phyloP scores from a whole-genome alignment of 37 sponge, comb jelly and placozoan genomes.

The Corticium candelabrum region DNA sequence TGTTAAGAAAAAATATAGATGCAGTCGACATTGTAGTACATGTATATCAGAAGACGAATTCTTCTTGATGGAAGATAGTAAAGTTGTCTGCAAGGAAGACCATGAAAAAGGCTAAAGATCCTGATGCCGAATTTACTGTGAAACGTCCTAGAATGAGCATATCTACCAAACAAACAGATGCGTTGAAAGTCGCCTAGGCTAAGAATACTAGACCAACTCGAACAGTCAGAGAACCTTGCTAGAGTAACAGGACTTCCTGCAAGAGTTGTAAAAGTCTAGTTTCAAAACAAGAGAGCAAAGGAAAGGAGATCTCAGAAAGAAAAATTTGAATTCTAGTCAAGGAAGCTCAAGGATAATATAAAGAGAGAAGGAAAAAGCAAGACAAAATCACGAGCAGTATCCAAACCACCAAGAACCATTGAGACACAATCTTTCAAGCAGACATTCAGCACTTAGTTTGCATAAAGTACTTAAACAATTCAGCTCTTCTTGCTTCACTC shows the following conservation, averaged over 20 bases:
- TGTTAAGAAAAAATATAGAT: no score
- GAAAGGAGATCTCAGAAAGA: conserved; percentile 62
- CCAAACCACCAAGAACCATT: no score
- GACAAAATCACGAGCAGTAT: no score
- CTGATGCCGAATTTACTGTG: background rate
- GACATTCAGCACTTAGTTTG: no score
- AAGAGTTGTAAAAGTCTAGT: conserved; percentile 96
- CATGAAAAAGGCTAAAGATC: background rate
- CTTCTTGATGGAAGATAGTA: background rate
- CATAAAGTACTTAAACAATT: no score
- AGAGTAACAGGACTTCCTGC: conserved; percentile 82
- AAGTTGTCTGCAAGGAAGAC: background rate
- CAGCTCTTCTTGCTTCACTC: no score
- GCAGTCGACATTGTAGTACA: no score
- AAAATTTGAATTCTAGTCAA: no score
- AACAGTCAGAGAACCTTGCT: conserved; percentile 72
- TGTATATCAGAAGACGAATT: conserved; percentile 95
- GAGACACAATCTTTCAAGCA: no score
- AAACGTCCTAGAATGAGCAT: background rate
- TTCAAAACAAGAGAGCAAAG: conserved; percentile 88
- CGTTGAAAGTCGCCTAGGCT: conserved; percentile 54
- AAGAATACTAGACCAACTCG: conserved; percentile 76
- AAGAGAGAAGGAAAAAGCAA: no score
- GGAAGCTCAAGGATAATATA: no score
- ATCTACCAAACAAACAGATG: conserved; percentile 30